Base-by-base conservation (phyloP, 2,888 invertebrate genomes). In the Metalampra italica region DNA sequence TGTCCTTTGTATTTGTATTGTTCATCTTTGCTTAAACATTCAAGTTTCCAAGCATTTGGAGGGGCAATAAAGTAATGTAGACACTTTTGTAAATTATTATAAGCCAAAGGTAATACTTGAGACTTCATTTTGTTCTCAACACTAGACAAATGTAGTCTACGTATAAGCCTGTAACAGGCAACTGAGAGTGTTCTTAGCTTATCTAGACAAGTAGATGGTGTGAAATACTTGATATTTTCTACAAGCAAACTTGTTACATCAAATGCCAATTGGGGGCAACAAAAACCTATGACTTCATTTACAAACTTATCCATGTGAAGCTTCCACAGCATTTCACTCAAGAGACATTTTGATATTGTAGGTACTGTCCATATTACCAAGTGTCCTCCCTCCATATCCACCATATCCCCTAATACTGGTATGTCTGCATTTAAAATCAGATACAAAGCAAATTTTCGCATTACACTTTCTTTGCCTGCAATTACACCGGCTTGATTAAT, bases 281-380 rank as follows among this genome's bases (percentile, higher is more conserved):
- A 63, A 48, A 65, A 82, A 9, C 71, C 62, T 50, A 88, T 75
- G 45, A 79, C 63, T 73, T 88, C 87, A 57, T 66, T 69, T 1
- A 80, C 54, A 69, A 78, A 86, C 29, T 54, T 54, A 7, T 80
- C 77, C 75, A 88, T 78, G 41, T 75, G 60, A 0, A 86, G 63
- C 36, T 73, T 72, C 80, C 81, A 86, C 45, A 88, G 63, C 49
- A 88, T 59, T 64, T 87, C 87, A 61, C 82, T 79, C 73, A 88
- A 69, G 4, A 89, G 67, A 55, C 73, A 79, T 62, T 76, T 74
- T 29, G 84, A 71, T 48, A 88, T 65, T 15, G 73, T 78, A 0
- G 87, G 82, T 52, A 80, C 60, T n/a, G 82, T 81, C 72, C 78
- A 78, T 46, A 87, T 75, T 1, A 85, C 60, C 29, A 71, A 63